These are phyloP conservation scores for Eupeodes latifasciatus DNA, from an alignment of 2,888 invertebrate species.

Conservation along the genomic window DNA sequence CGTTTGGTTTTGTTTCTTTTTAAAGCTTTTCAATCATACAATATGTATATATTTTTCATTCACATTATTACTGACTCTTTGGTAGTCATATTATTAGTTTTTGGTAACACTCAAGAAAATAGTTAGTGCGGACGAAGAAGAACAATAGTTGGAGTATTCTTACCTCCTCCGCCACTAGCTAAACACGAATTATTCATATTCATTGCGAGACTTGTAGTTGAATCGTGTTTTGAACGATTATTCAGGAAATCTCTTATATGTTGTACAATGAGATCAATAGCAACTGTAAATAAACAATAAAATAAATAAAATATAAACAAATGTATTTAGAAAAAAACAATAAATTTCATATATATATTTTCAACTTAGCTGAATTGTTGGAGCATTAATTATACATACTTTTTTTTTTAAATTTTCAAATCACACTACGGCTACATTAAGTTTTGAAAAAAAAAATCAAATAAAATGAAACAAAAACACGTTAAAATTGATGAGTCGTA, in stretches of 20 bases:
- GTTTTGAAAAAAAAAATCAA: constrained; percentile 31
- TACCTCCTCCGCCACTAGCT: constrained; percentile 77
- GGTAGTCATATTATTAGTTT: constrained; percentile 41
- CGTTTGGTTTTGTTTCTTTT: not conserved
- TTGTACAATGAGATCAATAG: constrained; percentile 98
- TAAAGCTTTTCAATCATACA: constrained; percentile 36
- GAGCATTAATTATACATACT: constrained; percentile 30
- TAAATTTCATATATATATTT: not conserved
- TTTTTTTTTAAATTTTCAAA: constrained; percentile 31
- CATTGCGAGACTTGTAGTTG: constrained; percentile 80
- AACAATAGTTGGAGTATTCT: constrained; percentile 62
- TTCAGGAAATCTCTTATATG: constrained; percentile 96
- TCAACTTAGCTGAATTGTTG: constrained; percentile 42
- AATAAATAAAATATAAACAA: constrained; percentile 15
- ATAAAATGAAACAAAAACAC: constrained; percentile 40
- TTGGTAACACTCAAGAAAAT: constrained; percentile 39
- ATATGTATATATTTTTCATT: not conserved
- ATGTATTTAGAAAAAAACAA: not conserved
- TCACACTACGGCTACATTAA: constrained; percentile 51
- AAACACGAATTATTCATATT: constrained; percentile 79
- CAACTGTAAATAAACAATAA: constrained; percentile 88
- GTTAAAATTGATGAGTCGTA: constrained; percentile 59
- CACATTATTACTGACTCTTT: constrained; percentile 10
- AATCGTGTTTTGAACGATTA: constrained; percentile 84
- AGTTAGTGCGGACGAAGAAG: constrained; percentile 73